These are phyloP conservation scores for Ploceus nigricollis DNA, from an alignment of 2,113 vertebrate genomes.

Conservation along the genomic window DNA sequence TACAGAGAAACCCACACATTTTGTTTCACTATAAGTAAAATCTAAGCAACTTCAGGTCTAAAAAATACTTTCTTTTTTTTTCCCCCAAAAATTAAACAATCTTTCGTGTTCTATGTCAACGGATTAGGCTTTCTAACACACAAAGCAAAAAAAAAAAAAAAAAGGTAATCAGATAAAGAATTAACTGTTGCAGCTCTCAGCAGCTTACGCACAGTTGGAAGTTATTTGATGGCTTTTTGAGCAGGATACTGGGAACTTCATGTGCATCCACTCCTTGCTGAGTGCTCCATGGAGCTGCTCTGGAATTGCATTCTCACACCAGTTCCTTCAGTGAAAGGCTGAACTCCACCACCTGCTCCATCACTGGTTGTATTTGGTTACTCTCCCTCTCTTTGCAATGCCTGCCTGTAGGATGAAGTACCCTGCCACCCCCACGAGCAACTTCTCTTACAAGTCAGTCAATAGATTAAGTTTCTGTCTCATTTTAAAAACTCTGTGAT, in stretches of 20 bases:
- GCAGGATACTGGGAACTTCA: neutral
- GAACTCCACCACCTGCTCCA: neutral
- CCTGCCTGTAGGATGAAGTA: neutral
- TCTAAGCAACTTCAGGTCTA: neutral
- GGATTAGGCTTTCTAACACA: neutral
- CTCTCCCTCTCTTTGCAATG: neutral
- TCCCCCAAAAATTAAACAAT: neutral
- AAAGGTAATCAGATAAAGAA: neutral
- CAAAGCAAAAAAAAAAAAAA: neutral
- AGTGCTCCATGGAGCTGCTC: neutral
- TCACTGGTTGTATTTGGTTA: neutral
- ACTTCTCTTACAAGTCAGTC: neutral
- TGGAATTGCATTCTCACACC: neutral
- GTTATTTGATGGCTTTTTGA: neutral
- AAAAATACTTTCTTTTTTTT: accelerated
- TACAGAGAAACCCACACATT: neutral
- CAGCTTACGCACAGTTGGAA: neutral
- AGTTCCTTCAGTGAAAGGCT: neutral
- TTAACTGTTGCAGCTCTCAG: neutral
- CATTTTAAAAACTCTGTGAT: neutral
- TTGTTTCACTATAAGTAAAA: neutral
- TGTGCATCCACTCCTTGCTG: neutral
- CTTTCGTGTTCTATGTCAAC: neutral
- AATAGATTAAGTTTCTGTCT: neutral
- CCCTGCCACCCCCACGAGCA: neutral